Base-by-base conservation (phyloP, 2,113 vertebrate species). In the Irena cyanogastra region DNA sequence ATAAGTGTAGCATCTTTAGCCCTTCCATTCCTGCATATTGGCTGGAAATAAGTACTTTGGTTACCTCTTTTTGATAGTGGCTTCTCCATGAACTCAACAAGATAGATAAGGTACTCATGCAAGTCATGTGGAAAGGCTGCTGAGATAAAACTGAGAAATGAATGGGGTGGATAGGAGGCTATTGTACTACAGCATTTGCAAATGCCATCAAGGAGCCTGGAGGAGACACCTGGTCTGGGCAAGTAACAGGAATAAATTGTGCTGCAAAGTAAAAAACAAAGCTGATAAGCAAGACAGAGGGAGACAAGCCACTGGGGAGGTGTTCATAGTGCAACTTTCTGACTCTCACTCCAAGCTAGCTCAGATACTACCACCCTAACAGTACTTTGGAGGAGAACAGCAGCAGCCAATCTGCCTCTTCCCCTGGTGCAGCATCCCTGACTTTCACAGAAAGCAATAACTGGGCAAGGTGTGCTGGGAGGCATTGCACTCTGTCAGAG, bases 381-480 rank as follows among this genome's bases (percentile, higher is more conserved):
- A 4, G 42, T 18, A 63, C 23, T 63, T 52, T 54, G 60, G 52
- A 47, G 53, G 23, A 60, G 33, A 28, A 65, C 7, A 30, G 31
- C 6, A 45, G 42, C 37, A 72, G 18, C 41, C 45, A 66, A 33
- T 11, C 28, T 68, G 42, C 13, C 27, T 31, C 65, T 78, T 42
- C n/a, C 54, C 24, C 47, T 8, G 20, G 7, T 27, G 35, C 35
- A 68, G 61, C 27, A 44, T 56, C 24, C 39, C 66, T 44, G 20
- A 56, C 18, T 83, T 75, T 50, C 35, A 68, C 20, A 52, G 11
- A 13, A 79, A 63, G 23, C 5, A 68, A 20, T 49, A 87, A 13
- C 8, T 16, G 63, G 44, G 22, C 60, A 44, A 69, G 24, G 27
- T 47, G 33, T 59, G 33, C 65, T 0, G 0, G 13, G 23, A 76